Base-by-base conservation (phyloP, 2,113 vertebrate species). In the Nesoenas mayeri region DNA sequence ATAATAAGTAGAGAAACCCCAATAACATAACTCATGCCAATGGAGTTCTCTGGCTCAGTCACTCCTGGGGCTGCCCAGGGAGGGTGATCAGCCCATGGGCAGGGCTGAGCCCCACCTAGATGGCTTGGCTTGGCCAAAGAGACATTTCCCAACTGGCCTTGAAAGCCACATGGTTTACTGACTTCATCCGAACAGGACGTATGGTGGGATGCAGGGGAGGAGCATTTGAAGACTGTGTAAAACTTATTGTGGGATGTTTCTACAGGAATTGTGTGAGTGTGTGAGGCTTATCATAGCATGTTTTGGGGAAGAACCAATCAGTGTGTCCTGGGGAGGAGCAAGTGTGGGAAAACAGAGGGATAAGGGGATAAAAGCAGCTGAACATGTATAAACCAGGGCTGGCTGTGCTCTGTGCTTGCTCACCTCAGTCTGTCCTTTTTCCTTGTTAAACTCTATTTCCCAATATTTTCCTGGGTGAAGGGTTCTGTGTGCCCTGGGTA, bases 401-500 rank as follows among this genome's bases (percentile, higher is more conserved):
- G 79, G 20, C 28, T 17, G 15, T 0, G 0, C 24, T 38, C 47
- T 71, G 51, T 1, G 0, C 32, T 90, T 65, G 36, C 61, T 79
- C 38, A 24, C 50, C 31, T 70, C 65, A 7, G 7, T 21, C 53
- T 79, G 44, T 44, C 40, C 64, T 56, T 14, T 47, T 28, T 79
- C 36, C 25, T 67, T 40, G 25, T 13, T 65, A 17, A 80, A 78
- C 11, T 82, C 5, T 5, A 40, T 66, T 56, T 71, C 31, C 74
- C 82, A 58, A 50, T 21, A 12, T 79, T 79, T 36, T 50, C 73
- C 36, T 62, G 65, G 36, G 16, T 0, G 2, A 64, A 48, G 14
- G 15, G 4, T 1, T 64, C 29, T 40, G 54, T 47, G 1, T 16
- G 26, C 20, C 58, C 8, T 0, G 0, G 40, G 12, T 10, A 11